These are phyloP conservation scores for Entomobrya multifasciata DNA, from an alignment of 2,888 invertebrate species.

Conservation along the genomic window DNA sequence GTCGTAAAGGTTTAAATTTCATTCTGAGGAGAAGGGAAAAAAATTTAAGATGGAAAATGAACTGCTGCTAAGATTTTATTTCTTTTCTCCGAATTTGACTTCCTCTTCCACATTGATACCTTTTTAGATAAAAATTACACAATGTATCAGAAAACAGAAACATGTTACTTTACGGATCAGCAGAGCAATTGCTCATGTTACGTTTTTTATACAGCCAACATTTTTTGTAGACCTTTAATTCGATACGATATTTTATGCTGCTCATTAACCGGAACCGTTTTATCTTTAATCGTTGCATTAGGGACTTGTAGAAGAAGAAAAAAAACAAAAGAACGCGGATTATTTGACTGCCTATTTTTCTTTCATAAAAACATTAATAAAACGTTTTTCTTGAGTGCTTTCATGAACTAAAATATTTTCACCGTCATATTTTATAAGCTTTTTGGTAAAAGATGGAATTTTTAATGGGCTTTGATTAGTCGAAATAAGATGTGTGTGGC, in stretches of 20 bases:
- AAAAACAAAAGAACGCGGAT: too few relatives aligned
- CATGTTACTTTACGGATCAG: background rate
- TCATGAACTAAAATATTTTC: background rate
- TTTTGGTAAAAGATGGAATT: background rate
- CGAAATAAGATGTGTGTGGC: background rate
- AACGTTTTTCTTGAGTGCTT: background rate
- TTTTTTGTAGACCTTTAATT: background rate
- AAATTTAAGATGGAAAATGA: background rate
- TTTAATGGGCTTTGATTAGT: conserved; percentile 21
- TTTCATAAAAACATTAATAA: too few relatives aligned
- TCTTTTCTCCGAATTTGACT: conserved; percentile 41
- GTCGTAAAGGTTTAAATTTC: too few relatives aligned
- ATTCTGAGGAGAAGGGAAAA: too few relatives aligned
- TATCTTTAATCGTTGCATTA: background rate
- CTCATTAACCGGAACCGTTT: background rate
- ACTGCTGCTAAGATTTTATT: background rate
- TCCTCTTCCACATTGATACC: conserved; percentile 58
- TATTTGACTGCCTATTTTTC: too few relatives aligned
- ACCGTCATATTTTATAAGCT: background rate
- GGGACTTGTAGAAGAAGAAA: too few relatives aligned
- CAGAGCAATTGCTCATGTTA: background rate
- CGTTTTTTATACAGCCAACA: too few relatives aligned
- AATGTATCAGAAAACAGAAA: too few relatives aligned
- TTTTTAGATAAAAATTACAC: conserved; percentile 40
- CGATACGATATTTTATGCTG: background rate